Evolutionary conservation across 2,113 vertebrate species (phyloP).

Genomic region (Bubalus kerabau): DNA sequence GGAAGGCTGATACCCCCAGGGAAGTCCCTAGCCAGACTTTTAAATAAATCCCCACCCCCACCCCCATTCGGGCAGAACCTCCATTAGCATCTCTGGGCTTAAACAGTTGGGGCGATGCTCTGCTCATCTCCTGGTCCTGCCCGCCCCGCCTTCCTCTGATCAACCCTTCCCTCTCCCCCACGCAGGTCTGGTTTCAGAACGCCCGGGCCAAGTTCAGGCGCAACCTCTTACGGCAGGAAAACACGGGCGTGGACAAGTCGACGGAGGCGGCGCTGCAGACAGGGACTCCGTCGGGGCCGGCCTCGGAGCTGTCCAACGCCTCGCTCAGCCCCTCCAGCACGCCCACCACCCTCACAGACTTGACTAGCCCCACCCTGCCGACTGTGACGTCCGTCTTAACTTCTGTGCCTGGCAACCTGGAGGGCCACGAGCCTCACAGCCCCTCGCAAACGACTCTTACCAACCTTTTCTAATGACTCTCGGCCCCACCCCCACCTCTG

Average conservation of each 20-base stretch:
- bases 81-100: not conserved
- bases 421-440: slow-evolving; percentile 94
- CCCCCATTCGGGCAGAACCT: not conserved
- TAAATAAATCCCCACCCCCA: not conserved
- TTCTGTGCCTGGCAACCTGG: slow-evolving; percentile 91
- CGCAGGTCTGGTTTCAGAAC: slow-evolving; percentile 99
- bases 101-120: not conserved
- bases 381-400: slow-evolving; percentile 96
- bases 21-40: not conserved
- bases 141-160: not conserved
- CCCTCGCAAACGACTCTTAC: slow-evolving; percentile 98
- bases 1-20: not conserved
- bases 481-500: not conserved
- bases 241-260: slow-evolving; percentile 94
- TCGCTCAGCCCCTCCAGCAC: slow-evolving; percentile 98
- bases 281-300: slow-evolving; percentile 94
- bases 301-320: slow-evolving; percentile 97
- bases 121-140: not conserved
- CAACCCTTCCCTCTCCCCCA: slow-evolving; percentile 70
- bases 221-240: slow-evolving; percentile 98
- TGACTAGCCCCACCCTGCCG: slow-evolving; percentile 98
- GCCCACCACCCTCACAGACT: slow-evolving; percentile 97
- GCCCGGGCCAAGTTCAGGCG: slow-evolving; percentile 98
- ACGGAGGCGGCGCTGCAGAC: slow-evolving; percentile 92
- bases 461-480: slow-evolving; percentile 96